Evolutionary conservation across 2,888 invertebrate species (phyloP), one percentile per base, ranked within the genome.

Genomic region (Brachycybe producta): DNA sequence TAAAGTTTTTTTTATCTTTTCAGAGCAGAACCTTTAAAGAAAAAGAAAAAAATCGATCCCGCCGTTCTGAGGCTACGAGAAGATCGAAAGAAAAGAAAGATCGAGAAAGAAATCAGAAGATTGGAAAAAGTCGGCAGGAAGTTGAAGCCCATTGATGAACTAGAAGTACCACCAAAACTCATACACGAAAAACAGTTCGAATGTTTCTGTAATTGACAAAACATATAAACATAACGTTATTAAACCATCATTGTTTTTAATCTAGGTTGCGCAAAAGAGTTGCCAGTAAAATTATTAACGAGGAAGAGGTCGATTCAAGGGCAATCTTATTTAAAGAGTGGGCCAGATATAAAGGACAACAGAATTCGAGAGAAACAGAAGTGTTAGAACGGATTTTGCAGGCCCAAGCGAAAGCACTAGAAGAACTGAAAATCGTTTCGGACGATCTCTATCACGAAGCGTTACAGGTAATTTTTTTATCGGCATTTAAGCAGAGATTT

Each of bases 1-100:
- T 35, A 35, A 3, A 4, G 21, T 5, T 32, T n/a, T 50, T 19
- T 51, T 49, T n/a, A 11, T 36, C n/a, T 50, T 55, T 53, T 8
- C 60, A 82, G 83, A 64, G 90, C 80, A 3, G 88, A 90, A 65
- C 92, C 92, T 2, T 64, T 92, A 63, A 92, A 88, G 65, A 92
- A 84, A 66, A 92, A 87, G 68, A 90, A 81, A 64, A 80, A 77
- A 62, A 47, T 87, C 1, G 91, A 94, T 68, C 88, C 90, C 2
- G 76, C 76, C 4, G 69, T 94, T 27, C 57, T 88, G 0, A 82
- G 79, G 64, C 79, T 80, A 15, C 75, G 88, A 59, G 88, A 91
- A 63, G 85, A 86, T 0, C 76, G 87, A 45, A 82, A 75, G 55
- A 79, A 79, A 56, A 85, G 76, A 62, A 87, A 81, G 65, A 57